These are phyloP conservation scores for Xestia sexstrigata DNA, from an alignment of 2,888 invertebrate species.

Conservation along the genomic window DNA sequence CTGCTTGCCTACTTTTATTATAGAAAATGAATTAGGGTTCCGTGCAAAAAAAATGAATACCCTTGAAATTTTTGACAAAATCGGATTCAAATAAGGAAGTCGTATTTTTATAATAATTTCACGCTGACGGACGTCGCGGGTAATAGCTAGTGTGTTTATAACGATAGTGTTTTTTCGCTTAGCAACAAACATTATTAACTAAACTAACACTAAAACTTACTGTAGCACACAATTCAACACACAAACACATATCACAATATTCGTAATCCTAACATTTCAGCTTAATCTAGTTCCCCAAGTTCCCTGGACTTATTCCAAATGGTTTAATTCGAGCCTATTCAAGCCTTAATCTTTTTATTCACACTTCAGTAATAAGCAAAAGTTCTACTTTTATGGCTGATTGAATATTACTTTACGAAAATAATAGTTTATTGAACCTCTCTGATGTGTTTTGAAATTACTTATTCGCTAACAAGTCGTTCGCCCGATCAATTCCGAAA, in stretches of 20 bases:
- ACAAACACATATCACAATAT: constrained; percentile 8
- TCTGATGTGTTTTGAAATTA: background rate
- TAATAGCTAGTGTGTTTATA: background rate
- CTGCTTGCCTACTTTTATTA: too few species aligned
- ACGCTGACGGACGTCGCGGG: too few species aligned
- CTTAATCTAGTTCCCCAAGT: constrained; percentile 39
- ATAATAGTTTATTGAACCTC: background rate
- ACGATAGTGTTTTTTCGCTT: background rate
- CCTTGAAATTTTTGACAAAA: too few species aligned
- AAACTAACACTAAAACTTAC: background rate
- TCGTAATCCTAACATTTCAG: constrained; percentile 27
- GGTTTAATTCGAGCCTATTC: constrained; percentile 40
- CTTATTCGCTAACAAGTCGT: background rate
- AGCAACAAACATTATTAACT: background rate
- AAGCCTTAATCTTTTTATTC: constrained; percentile 52
- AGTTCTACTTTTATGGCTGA: constrained; percentile 18
- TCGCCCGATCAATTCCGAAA: background rate
- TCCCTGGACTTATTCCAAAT: constrained; percentile 59
- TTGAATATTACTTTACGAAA: constrained; percentile 20
- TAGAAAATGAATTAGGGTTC: too few species aligned
- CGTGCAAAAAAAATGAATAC: too few species aligned
- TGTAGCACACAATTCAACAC: constrained; percentile 5
- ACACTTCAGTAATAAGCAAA: constrained; percentile 23
- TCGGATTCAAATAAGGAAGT: too few species aligned
- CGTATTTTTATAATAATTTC: too few species aligned